Evolutionary conservation across 1,140 invertebrate genomes (phyloP), one percentile per base, ranked within the genome.

Genomic region (Solenopsis fugax): DNA sequence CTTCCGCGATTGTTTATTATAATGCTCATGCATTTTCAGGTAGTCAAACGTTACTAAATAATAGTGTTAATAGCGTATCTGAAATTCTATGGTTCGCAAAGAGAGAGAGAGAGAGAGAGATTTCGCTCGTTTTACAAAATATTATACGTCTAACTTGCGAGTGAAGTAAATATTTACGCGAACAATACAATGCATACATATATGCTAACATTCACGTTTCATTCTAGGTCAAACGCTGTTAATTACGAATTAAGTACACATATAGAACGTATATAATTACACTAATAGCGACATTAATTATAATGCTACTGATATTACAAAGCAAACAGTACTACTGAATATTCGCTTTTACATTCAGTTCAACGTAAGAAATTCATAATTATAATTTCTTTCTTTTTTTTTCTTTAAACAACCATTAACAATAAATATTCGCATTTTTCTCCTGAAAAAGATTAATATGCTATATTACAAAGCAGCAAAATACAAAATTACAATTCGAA

Each of bases 241-340:
- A 84, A 84, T 84, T 84, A 84, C 18, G 80, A 84, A 73, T 84
- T 84, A 84, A 75, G 80, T 72, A 84, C 41, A 73, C 69, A 84
- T 50, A 75, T 73, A 84, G 80, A 73, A 60, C 21, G 54, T 45
- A 48, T 84, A 75, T 84, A 84, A 84, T 84, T 84, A 75, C 80
- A 84, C 54, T 84, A 84, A 84, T 84, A 84, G 80, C 54, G 69
- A 84, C 80, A 84, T 84, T 84, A 84, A 84, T 84, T 75, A 84
- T 73, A 73, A 73, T 73, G 69, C 29, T 71, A 60, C 80, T 73
- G 80, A 84, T 62, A 84, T 71, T 84, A 41, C 54, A 73, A 75
- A 84, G 52, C 45, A 84, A 84, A 84, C 69, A 75, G 24, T 41
- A 10, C 12, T 48, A 48, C 18, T 21, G 67, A 84, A 84, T 75